phyloP scores from a whole-genome alignment of 2,888 invertebrate genomes.

The Drosophila limbata region DNA sequence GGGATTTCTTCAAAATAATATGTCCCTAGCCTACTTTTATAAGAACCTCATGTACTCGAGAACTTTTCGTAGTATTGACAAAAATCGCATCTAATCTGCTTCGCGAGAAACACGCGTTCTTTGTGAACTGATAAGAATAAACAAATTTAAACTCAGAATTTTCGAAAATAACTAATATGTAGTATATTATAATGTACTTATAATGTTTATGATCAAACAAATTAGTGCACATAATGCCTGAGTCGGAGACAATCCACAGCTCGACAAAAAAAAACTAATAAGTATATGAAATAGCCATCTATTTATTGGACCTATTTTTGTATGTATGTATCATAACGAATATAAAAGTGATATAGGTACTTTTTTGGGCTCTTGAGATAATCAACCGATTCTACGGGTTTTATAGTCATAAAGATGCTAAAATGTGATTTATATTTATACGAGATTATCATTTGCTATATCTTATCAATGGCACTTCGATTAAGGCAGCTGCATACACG shows the following conservation, averaged over 20 bases:
- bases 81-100: slow-evolving; percentile 33
- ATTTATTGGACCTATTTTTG: neutral
- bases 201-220: slow-evolving; percentile 15
- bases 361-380: slow-evolving; percentile 37
- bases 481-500: slow-evolving; percentile 22
- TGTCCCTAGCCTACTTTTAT: neutral
- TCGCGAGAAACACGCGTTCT: slow-evolving; percentile 16
- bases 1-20: slow-evolving; percentile 1
- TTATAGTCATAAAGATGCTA: slow-evolving; percentile 34
- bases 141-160: slow-evolving; percentile 26
- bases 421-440: slow-evolving; percentile 70
- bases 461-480: slow-evolving; percentile 51
- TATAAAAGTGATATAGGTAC: slow-evolving; percentile 10
- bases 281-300: no score
- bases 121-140: slow-evolving; percentile 24
- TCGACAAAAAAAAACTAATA: neutral
- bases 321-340: slow-evolving; percentile 2
- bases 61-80: slow-evolving; percentile 7
- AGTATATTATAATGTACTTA: neutral
- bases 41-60: slow-evolving; percentile 11
- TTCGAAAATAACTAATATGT: neutral
- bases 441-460: slow-evolving; percentile 16
- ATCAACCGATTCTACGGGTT: slow-evolving; percentile 27
- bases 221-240: slow-evolving; percentile 29
- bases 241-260: slow-evolving; percentile 9